Percentiles rank a stretch among this genome's conserved stretches.
Conservation (phyloP, 2,888 invertebrate species). For the Dione vanillae region DNA sequence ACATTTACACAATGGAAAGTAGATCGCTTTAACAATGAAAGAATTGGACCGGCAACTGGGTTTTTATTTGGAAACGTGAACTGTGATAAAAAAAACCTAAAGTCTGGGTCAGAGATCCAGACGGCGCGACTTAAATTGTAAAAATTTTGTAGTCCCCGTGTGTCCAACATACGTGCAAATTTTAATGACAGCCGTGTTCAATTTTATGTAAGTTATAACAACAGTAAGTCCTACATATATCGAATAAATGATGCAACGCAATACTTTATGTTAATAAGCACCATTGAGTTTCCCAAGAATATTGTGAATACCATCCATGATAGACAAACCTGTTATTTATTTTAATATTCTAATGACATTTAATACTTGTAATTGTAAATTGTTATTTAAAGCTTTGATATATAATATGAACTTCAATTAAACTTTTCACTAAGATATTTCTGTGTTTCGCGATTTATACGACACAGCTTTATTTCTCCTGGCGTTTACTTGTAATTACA, state of each 20-base stretch:
- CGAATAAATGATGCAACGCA: slow-evolving; percentile 38
- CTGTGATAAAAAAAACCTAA: slow-evolving; percentile 55
- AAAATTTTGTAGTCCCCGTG: slow-evolving; percentile 38
- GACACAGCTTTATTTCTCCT: neutral
- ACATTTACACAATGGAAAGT: slow-evolving; percentile 45
- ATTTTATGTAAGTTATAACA: slow-evolving; percentile 47
- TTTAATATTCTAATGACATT: slow-evolving; percentile 26
- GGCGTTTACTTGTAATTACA: too few relatives aligned
- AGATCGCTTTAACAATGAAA: slow-evolving; percentile 49
- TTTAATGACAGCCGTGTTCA: slow-evolving; percentile 46
- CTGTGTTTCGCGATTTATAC: neutral
- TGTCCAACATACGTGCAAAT: slow-evolving; percentile 45
- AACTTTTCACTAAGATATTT: neutral
- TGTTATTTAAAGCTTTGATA: neutral
- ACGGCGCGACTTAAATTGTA: slow-evolving; percentile 43
- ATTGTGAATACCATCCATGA: slow-evolving; percentile 14
- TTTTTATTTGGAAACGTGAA: slow-evolving; percentile 64
- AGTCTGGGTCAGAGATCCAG: slow-evolving; percentile 55
- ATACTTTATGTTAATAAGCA: slow-evolving; percentile 60
- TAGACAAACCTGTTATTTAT: slow-evolving; percentile 32
- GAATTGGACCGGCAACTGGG: slow-evolving; percentile 58
- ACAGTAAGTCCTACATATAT: slow-evolving; percentile 25
- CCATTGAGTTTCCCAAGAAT: slow-evolving; percentile 64
- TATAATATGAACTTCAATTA: slow-evolving; percentile 7
- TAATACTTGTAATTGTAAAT: neutral